These are phyloP conservation scores for Gambusia yucatana DNA, from an alignment of 2,797 vertebrate genomes.

Conservation along the genomic window DNA sequence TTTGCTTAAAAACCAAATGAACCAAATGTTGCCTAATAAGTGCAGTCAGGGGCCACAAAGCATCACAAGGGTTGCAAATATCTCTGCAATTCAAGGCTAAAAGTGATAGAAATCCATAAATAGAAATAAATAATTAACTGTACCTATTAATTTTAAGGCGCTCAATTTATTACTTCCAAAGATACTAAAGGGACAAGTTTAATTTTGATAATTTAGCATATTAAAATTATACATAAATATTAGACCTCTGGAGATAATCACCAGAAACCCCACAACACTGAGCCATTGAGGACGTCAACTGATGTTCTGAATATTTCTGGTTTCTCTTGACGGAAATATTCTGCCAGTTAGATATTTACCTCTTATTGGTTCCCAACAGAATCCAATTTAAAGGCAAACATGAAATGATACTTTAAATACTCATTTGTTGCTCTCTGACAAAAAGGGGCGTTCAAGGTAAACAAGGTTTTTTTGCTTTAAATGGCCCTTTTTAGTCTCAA, in stretches of 20 bases:
- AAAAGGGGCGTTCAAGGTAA: not conserved
- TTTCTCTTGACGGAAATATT: not conserved
- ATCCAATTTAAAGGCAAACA: not conserved
- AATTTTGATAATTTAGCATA: no score
- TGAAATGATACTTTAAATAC: not conserved
- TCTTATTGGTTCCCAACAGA: not conserved
- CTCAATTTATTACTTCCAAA: no score
- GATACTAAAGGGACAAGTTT: no score
- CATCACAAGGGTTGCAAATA: not conserved
- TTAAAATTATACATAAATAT: no score
- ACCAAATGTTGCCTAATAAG: no score
- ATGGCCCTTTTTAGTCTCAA: not conserved
- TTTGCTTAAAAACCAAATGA: not conserved
- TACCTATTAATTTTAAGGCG: no score
- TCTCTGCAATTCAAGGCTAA: not conserved
- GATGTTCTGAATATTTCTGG: not conserved
- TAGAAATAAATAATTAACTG: no score
- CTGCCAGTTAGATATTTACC: not conserved
- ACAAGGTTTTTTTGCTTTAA: not conserved
- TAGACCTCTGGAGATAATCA: not conserved
- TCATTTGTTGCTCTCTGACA: not conserved
- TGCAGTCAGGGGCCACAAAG: no score
- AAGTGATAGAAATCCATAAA: not conserved
- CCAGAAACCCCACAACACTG: not conserved
- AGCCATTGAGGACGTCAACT: not conserved